phyloP scores from a whole-genome alignment of 2,113 vertebrate species.

The Silurus meridionalis region DNA sequence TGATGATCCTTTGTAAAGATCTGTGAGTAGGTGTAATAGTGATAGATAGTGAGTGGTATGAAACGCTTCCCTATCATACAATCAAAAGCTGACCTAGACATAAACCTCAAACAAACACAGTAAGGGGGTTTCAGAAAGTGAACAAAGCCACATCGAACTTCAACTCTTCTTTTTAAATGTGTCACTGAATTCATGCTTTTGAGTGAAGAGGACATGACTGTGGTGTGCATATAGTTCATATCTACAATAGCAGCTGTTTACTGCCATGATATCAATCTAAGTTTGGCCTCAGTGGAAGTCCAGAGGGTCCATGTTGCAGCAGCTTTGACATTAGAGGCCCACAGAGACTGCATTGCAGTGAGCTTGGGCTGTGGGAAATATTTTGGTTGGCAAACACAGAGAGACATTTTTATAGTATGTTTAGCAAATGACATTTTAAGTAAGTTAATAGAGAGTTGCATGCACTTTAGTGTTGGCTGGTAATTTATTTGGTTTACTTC shows the following conservation, averaged over 20 bases:
- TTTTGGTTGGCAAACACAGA: conserved; percentile 39
- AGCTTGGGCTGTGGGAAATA: conserved; percentile 36
- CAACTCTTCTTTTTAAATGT: not conserved
- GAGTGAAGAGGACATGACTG: not conserved
- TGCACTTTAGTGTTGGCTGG: not conserved
- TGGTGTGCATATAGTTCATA: not conserved
- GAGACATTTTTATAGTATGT: conserved; percentile 15
- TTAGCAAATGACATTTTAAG: conserved; percentile 27
- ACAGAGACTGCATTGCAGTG: conserved; percentile 6
- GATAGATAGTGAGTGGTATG: conserved; percentile 1
- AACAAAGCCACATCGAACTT: not conserved
- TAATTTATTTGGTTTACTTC: conserved; percentile 14
- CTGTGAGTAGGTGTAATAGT: too few species aligned
- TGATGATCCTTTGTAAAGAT: not conserved
- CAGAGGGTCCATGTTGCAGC: conserved; percentile 12
- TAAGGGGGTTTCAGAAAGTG: conserved; percentile 14
- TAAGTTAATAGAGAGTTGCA: conserved; percentile 15
- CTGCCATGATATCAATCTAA: not conserved
- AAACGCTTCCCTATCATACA: conserved; percentile 18
- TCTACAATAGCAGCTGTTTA: not conserved
- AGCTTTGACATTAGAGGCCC: not conserved
- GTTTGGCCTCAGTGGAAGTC: not conserved
- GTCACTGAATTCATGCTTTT: not conserved
- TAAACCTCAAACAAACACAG: conserved; percentile 17
- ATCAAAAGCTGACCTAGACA: not conserved